These are phyloP conservation scores for Drosophila tsacasi DNA, from an alignment of 1,140 invertebrate species.

Conservation along the genomic window DNA sequence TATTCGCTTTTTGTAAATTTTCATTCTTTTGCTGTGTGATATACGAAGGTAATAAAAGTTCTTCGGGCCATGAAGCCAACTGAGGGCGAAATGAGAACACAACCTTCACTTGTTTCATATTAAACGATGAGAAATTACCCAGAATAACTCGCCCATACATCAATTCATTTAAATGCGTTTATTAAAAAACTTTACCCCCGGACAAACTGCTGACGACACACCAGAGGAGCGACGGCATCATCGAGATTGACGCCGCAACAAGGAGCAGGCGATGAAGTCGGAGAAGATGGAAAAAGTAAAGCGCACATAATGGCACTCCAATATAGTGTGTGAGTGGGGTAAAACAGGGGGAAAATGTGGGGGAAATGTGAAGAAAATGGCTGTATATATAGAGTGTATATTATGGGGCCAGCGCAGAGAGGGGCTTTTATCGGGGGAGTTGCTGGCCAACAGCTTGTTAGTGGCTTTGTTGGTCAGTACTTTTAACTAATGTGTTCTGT, in stretches of 20 bases:
- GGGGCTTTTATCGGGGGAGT: background rate
- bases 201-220: constrained; percentile 61
- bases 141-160: constrained; percentile 49
- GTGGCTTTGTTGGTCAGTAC: constrained; percentile 83
- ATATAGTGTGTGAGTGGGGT: constrained; percentile 32
- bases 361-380: constrained; percentile 23
- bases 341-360: background rate
- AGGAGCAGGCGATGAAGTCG: constrained; percentile 9
- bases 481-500: constrained; percentile 83
- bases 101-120: constrained; percentile 67
- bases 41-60: constrained; percentile 77
- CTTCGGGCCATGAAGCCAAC: constrained; percentile 31
- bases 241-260: constrained; percentile 38
- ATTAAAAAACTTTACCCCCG: constrained; percentile 75
- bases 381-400: background rate
- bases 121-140: constrained; percentile 56
- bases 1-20: constrained; percentile 25
- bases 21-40: constrained; percentile 48
- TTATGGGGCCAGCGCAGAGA: background rate
- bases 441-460: constrained; percentile 76
- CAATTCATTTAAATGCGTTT: constrained; percentile 81
- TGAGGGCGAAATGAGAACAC: constrained; percentile 30
- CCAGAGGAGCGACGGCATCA: constrained; percentile 20
- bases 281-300: constrained; percentile 51
- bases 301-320: constrained; percentile 67